Conservation (phyloP, 30 jellyfish, hydroid and myxozoan species). For the Calvadosia cruxmelitensis region DNA sequence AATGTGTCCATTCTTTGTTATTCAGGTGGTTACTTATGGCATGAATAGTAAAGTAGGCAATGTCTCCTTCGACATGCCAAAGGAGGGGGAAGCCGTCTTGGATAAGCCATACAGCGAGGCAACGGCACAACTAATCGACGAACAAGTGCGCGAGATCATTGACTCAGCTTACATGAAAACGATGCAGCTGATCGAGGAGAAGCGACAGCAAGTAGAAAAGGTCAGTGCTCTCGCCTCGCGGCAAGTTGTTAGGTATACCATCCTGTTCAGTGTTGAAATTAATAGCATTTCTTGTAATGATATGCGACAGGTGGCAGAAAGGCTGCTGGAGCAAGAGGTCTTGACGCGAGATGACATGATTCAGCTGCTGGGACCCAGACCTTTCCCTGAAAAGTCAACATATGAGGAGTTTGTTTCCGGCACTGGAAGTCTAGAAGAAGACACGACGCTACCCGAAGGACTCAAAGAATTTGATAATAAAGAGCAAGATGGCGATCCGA, state of each 20-base stretch:
- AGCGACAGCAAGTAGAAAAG: slow-evolving; percentile 83
- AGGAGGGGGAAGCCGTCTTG: slow-evolving; percentile 88
- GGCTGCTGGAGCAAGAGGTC: slow-evolving; percentile 81
- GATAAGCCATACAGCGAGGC: slow-evolving; percentile 99
- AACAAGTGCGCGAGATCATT: slow-evolving; percentile 88
- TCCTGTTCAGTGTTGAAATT: too few species aligned
- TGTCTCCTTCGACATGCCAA: slow-evolving; percentile 76
- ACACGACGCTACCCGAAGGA: slow-evolving; percentile 94
- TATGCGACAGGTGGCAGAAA: slow-evolving; percentile 64
- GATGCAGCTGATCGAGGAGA: slow-evolving; percentile 38
- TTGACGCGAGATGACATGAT: slow-evolving; percentile 90
- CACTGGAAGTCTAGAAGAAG: slow-evolving; percentile 95
- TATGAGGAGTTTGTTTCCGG: slow-evolving; percentile 94
- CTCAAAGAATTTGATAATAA: slow-evolving; percentile 74
- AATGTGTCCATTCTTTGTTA: too few species aligned
- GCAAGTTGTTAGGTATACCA: too few species aligned
- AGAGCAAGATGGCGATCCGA: slow-evolving; percentile 44
- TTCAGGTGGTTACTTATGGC: slow-evolving; percentile 91
- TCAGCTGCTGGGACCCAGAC: slow-evolving; percentile 90
- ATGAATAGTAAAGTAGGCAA: slow-evolving; percentile 90
- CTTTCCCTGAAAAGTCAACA: slow-evolving; percentile 85
- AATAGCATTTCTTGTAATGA: too few species aligned
- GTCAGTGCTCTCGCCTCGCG: too few species aligned
- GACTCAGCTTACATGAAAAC: slow-evolving; percentile 67
- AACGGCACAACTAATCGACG: slow-evolving; percentile 92